Conservation (phyloP, 2,113 vertebrate genomes). For the Gallinago jamesoni region DNA sequence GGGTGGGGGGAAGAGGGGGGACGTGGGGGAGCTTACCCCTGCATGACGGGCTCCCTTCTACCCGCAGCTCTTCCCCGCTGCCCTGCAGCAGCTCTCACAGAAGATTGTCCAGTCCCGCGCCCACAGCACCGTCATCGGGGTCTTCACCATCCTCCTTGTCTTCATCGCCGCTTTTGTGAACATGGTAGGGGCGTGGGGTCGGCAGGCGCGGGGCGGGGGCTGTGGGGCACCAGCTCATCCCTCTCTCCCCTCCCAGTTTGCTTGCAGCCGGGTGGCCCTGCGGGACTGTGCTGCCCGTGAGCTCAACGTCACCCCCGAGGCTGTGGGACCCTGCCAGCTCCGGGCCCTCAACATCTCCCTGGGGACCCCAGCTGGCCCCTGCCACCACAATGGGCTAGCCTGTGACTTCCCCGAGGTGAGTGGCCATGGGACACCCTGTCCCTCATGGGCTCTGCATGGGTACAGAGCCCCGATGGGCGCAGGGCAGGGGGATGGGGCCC, state of each 20-base stretch:
- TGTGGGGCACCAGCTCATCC: fast-evolving
- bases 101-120: conserved; percentile 90
- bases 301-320: conserved; percentile 81
- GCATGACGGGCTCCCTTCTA: background rate
- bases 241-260: conserved; percentile 74
- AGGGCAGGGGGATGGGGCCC: background rate
- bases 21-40: fast-evolving
- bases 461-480: background rate
- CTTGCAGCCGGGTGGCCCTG: conserved; percentile 86
- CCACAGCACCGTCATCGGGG: conserved; percentile 88
- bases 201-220: fast-evolving
- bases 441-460: background rate
- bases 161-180: conserved; percentile 89
- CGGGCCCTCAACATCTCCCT: conserved; percentile 84
- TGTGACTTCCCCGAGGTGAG: conserved; percentile 94
- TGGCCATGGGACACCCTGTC: fast-evolving
- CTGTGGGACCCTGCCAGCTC: conserved; percentile 88
- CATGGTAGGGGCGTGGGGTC: conserved; percentile 75
- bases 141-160: conserved; percentile 89
- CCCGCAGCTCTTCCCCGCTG: conserved; percentile 83
- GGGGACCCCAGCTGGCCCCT: conserved; percentile 78
- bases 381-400: conserved; percentile 74
- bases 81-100: conserved; percentile 86
- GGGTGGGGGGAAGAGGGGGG: too few relatives aligned
- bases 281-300: conserved; percentile 81